Evolutionary conservation across 2,888 invertebrate species (phyloP).

Genomic region (Acanthococcus lagerstroemiae): DNA sequence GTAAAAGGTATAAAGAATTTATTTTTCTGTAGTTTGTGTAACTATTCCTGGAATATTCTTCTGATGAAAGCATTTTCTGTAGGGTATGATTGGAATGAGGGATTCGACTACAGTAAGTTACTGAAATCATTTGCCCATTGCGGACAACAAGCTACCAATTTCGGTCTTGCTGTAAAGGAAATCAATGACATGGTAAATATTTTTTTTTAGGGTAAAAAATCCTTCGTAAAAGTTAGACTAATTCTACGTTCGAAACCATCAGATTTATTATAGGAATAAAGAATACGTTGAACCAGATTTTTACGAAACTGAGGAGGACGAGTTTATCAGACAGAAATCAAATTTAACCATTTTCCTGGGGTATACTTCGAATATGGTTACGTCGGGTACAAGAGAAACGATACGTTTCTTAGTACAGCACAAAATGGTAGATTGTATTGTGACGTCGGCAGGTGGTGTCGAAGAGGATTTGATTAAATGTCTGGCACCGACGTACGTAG

Average conservation of each 20-base stretch:
- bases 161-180: slow-evolving; percentile 81
- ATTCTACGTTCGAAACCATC: no score
- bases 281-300: slow-evolving; percentile 46
- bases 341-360: slow-evolving; percentile 94
- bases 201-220: no score
- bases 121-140: slow-evolving; percentile 66
- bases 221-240: no score
- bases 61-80: slow-evolving; percentile 13
- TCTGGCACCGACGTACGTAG: slow-evolving; percentile 84
- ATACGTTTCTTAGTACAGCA: slow-evolving; percentile 77
- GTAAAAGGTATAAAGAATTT: slow-evolving; percentile 46
- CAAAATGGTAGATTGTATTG: slow-evolving; percentile 85
- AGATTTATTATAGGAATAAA: slow-evolving; percentile 5
- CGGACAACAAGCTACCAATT: slow-evolving; percentile 97
- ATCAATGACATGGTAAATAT: slow-evolving; percentile 73
- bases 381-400: slow-evolving; percentile 86
- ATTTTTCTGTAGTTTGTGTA: background rate
- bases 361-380: slow-evolving; percentile 94
- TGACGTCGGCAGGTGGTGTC: slow-evolving; percentile 94
- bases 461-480: slow-evolving; percentile 99
- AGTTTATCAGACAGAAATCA: slow-evolving; percentile 62
- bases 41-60: background rate
- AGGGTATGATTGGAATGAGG: slow-evolving; percentile 90
- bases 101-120: slow-evolving; percentile 74
- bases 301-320: slow-evolving; percentile 63